Conservation (phyloP, 2,113 vertebrate species). For the Vicugna pacos region DNA sequence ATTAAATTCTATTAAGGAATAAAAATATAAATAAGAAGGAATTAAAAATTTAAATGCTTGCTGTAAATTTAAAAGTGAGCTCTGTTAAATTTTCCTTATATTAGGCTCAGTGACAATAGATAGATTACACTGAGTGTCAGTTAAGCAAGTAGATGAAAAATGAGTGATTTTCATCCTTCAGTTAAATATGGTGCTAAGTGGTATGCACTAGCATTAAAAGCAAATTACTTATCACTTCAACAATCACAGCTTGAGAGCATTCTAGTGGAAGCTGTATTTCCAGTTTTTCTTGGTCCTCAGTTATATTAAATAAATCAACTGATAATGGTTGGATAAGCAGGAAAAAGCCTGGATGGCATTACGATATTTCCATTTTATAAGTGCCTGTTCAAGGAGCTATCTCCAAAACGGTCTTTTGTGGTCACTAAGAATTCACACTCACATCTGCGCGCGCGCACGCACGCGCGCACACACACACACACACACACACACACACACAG, state of each 20-base stretch:
- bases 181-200: conserved; percentile 89
- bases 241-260: conserved; percentile 87
- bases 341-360: conserved; percentile 61
- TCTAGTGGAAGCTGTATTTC: conserved; percentile 84
- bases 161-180: conserved; percentile 87
- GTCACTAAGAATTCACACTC: not conserved
- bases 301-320: conserved; percentile 89
- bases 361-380: conserved; percentile 42
- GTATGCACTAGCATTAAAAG: conserved; percentile 88
- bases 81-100: conserved; percentile 81
- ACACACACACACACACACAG: not conserved
- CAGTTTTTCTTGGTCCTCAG: conserved; percentile 79
- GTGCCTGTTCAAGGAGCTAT: not conserved
- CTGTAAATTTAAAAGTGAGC: conserved; percentile 83
- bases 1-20: conserved; percentile 85
- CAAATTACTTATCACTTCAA: conserved; percentile 91
- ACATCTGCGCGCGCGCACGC: not conserved
- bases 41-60: conserved; percentile 87
- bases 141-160: conserved; percentile 89
- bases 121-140: conserved; percentile 83
- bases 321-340: conserved; percentile 84
- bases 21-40: conserved; percentile 84
- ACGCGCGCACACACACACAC: not conserved
- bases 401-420: not conserved
- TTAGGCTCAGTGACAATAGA: conserved; percentile 84